phyloP scores from a whole-genome alignment of 2,113 vertebrate genomes.

The Rhombomys opimus region DNA sequence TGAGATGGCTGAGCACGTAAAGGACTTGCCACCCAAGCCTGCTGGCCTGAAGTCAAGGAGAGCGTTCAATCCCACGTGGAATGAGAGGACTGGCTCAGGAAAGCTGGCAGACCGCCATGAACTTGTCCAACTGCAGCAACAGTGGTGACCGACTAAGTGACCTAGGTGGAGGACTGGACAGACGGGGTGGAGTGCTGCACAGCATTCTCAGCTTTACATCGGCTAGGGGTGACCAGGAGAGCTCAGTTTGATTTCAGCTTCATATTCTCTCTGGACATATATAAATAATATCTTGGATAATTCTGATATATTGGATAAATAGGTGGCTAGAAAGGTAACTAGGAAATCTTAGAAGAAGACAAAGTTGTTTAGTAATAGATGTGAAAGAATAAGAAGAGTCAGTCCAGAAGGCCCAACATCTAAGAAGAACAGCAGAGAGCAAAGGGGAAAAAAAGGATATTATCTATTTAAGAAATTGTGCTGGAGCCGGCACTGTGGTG shows the following conservation, averaged over 20 bases:
- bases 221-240: neutral
- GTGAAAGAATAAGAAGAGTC: neutral
- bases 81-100: no score
- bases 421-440: neutral
- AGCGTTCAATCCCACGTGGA: neutral
- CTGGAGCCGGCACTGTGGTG: no score
- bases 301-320: neutral
- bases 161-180: neutral
- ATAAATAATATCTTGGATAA: neutral
- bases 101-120: neutral
- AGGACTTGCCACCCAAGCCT: neutral
- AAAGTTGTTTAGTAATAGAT: neutral
- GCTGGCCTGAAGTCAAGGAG: neutral
- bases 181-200: neutral
- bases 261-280: neutral
- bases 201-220: neutral
- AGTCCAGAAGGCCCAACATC: neutral
- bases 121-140: neutral
- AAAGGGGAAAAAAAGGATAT: neutral
- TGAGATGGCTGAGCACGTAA: neutral
- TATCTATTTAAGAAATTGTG: neutral
- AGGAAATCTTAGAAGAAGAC: constrained; percentile 19
- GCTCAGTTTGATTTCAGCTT: neutral
- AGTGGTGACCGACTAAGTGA: neutral
- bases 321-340: neutral